Evolutionary conservation across 2,797 vertebrate genomes (phyloP).

Genomic region (Pseudochromis fuscus): DNA sequence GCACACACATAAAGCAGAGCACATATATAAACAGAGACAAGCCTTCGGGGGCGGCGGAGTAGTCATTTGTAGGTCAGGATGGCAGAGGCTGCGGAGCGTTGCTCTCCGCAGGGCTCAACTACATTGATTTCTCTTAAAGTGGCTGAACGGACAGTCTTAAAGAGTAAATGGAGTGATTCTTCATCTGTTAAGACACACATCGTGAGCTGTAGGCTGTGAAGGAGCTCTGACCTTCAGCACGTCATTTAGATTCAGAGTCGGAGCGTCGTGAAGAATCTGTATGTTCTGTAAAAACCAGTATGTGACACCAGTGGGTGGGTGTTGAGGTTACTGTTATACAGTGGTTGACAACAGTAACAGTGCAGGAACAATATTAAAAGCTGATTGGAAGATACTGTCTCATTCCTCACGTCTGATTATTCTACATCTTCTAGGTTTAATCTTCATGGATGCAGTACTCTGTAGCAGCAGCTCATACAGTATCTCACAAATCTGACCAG

Average conservation of each 20-base stretch:
- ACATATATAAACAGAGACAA: constrained; percentile 34
- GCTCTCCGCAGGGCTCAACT: constrained; percentile 67
- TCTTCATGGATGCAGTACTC: background rate
- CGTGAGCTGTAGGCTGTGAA: constrained; percentile 80
- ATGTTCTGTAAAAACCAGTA: constrained; percentile 10
- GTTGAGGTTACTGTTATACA: background rate
- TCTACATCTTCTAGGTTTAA: background rate
- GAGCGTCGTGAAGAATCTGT: constrained; percentile 21
- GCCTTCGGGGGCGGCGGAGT: constrained; percentile 50
- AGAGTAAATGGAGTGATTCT: constrained; percentile 85
- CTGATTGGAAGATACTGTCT: no score
- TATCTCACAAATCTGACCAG: background rate
- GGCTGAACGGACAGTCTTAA: constrained; percentile 71
- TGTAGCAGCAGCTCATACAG: background rate
- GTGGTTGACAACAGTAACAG: background rate
- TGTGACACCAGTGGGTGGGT: constrained; percentile 1
- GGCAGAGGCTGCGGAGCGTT: constrained; percentile 57
- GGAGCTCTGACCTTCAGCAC: constrained; percentile 85
- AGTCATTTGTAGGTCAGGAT: constrained; percentile 76
- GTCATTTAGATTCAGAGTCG: constrained; percentile 78
- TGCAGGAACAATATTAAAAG: background rate
- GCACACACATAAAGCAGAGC: constrained; percentile 26
- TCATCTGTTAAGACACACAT: constrained; percentile 86
- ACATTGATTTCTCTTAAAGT: constrained; percentile 83
- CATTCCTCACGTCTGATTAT: background rate